Base-by-base conservation (phyloP, 1,140 invertebrate genomes). In the Paramacrobiotus metropolitanus region DNA sequence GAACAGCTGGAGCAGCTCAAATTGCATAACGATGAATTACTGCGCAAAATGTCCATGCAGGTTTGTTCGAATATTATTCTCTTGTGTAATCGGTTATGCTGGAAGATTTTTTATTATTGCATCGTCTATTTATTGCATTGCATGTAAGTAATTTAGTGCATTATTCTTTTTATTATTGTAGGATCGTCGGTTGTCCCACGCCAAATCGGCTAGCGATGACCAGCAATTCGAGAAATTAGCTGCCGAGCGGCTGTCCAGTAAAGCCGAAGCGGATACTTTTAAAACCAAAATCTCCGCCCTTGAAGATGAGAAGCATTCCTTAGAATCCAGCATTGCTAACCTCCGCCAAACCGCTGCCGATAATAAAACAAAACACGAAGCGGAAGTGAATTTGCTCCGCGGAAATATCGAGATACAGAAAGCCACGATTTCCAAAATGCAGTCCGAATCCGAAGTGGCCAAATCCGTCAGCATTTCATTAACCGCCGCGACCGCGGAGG, bases 141-240 rank as follows among this genome's bases (percentile, higher is more conserved):
- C n/a, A n/a, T n/a, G n/a, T n/a, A n/a, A n/a, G n/a, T n/a, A n/a
- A n/a, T n/a, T n/a, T n/a, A n/a, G n/a, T n/a, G n/a, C n/a, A n/a
- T n/a, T n/a, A n/a, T n/a, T n/a, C n/a, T n/a, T n/a, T n/a, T n/a
- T n/a, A n/a, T n/a, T n/a, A n/a, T n/a, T n/a, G n/a, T n/a, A 55
- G 48, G 48, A 55, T 9, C 48, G 48, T 9, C 4, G 4, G 15
- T 20, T 55, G 15, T 20, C 15, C 48, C 15, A 55, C 4, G 15
- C 28, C 15, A 55, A 28, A 28, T 15, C 48, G 4, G 9, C 15
- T 28, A 15, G 28, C 4, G 24, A 55, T 28, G 48, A 55, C 48
- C 15, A 55, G 15, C 48, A 55, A 24, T 55, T 55, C 48, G 48
- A 55, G 48, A 55, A 55, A 24, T 24, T 55, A 15, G 48, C 48